Base-by-base conservation (phyloP, 2,797 vertebrate species). In the Etheostoma nigrum region DNA sequence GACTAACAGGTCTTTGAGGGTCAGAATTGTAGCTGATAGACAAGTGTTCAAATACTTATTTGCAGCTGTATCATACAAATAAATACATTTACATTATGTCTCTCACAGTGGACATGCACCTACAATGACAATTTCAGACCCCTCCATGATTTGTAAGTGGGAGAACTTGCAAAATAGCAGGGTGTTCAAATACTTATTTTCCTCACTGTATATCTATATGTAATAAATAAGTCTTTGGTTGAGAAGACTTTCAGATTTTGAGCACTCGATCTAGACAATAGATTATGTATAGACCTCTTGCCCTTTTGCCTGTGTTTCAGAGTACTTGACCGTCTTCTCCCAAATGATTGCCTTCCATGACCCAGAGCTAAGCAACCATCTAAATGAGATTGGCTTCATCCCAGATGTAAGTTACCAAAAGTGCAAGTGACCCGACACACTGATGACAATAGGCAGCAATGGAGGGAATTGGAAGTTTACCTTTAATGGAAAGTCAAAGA, bases 311-410 rank as follows among this genome's bases (percentile, higher is more conserved):
- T 91, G 49, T 73, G 27, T 90, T 89, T 89, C 94, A 99, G 98
- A 99, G 86, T 99, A 99, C 90, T 93, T 99, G 93, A 98, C 97
- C 0, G 97, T 99, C 76, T 99, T 99, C 94, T 99, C 98, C 78
- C 98, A 99, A 92, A 98, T 99, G 97, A 99, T 99, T 81, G 97
- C 98, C 42, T 99, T 99, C 92, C 98, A 99, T 53, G 98, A 99
- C 91, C 98, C 98, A 4, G 98, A 99, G 92, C 95, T 99, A 67
- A 99, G 97, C 93, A 99, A 99, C 92, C 98, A 99, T 90, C 96
- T 99, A 66, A 99, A 98, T 79, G 97, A 99, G 91, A 99, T 99
- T 77, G 98, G 98, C 67, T 99, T 99, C 91, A 99, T 99, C 90
- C 98, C 98, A 85, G 98, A 99, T 74, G 98, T 99, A 94, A 98